phyloP scores from a whole-genome alignment of 1,140 invertebrate species.

The Matsumurasca onukii region DNA sequence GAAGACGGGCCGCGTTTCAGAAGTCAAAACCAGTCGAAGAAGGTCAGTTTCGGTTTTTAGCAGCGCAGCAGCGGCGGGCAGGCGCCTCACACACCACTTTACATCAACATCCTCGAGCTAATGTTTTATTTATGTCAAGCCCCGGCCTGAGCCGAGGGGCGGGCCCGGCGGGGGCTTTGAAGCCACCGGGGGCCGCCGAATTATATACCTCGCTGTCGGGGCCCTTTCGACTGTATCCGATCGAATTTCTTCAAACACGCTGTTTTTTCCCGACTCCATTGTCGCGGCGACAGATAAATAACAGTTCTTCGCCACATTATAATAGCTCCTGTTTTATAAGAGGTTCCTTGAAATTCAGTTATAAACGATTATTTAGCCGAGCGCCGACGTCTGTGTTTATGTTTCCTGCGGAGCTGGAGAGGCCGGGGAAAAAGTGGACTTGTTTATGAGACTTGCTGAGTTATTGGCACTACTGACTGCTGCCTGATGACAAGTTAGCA shows the following conservation, averaged over 20 bases:
- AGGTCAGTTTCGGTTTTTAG: no score
- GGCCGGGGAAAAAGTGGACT: background rate
- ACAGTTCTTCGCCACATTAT: background rate
- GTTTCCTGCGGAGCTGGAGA: background rate
- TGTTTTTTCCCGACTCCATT: slow-evolving; percentile 20
- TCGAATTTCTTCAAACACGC: slow-evolving; percentile 23
- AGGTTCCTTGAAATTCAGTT: slow-evolving; percentile 25
- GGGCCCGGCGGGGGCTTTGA: slow-evolving; percentile 13
- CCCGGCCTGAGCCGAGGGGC: background rate
- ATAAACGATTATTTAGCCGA: slow-evolving; percentile 16
- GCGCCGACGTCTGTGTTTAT: slow-evolving; percentile 23
- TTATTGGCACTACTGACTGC: no score
- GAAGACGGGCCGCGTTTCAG: no score
- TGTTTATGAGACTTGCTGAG: background rate
- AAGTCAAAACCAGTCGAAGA: no score
- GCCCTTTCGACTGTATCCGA: slow-evolving; percentile 20
- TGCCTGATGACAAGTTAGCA: no score
- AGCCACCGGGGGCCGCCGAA: slow-evolving; percentile 14
- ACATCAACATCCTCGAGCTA: slow-evolving; percentile 5
- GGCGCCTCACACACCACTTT: no score
- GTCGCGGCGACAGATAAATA: slow-evolving; percentile 14
- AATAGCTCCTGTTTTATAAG: slow-evolving; percentile 21
- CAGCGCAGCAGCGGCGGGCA: no score
- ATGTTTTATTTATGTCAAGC: slow-evolving; percentile 25
- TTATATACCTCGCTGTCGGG: slow-evolving; percentile 19